phyloP scores from a whole-genome alignment of 2,888 invertebrate genomes.

The Ernsta delagoae region DNA sequence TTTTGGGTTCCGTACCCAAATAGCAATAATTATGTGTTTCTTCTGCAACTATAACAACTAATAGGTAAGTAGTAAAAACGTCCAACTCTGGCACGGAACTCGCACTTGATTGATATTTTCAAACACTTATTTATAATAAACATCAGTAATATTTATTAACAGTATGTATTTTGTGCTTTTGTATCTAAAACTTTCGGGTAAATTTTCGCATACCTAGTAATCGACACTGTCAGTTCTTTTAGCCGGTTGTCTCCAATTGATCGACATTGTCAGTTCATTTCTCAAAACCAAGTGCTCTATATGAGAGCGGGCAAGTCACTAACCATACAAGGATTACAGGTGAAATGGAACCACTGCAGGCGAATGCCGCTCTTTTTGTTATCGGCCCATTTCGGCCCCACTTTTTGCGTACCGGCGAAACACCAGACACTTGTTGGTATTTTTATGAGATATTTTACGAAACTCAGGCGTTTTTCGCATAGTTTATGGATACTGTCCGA shows the following conservation, averaged over 20 bases:
- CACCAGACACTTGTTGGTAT: constrained; percentile 34
- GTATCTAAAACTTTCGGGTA: too few species aligned
- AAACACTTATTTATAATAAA: too few species aligned
- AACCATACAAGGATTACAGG: constrained; percentile 25
- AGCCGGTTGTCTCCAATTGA: not conserved
- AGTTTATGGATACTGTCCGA: constrained; percentile 38
- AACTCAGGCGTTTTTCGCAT: constrained; percentile 40
- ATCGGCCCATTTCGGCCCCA: constrained; percentile 22
- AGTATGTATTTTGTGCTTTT: too few species aligned
- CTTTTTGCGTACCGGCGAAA: constrained; percentile 41
- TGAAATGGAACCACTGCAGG: constrained; percentile 34
- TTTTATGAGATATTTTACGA: constrained; percentile 40
- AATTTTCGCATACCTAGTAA: too few species aligned
- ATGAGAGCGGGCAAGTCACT: constrained; percentile 7
- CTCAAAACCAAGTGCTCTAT: constrained; percentile 23
- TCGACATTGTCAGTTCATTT: constrained; percentile 24
- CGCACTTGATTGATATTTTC: too few species aligned
- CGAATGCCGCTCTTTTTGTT: constrained; percentile 42
- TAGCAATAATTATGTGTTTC: too few species aligned
- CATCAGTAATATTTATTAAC: too few species aligned
- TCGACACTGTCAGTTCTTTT: too few species aligned
- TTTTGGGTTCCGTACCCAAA: too few species aligned
- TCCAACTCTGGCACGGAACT: too few species aligned
- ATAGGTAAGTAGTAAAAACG: too few species aligned
- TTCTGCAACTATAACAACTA: too few species aligned